Evolutionary conservation across 2,888 invertebrate species (phyloP).

Genomic region (Polymixis flavicincta): DNA sequence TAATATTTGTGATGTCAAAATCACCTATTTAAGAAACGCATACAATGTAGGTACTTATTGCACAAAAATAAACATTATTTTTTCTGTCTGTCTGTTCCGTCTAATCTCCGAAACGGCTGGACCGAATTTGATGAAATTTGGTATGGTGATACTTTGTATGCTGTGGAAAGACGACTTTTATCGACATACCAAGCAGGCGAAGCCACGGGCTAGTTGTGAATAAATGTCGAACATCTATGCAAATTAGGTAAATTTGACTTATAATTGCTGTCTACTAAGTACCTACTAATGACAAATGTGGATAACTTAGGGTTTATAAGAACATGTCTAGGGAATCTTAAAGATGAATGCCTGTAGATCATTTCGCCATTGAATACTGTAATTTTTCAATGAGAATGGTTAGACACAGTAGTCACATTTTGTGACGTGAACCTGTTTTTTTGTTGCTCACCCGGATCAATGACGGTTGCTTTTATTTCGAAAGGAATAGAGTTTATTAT

Average conservation of each 20-base stretch:
- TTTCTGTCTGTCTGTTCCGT: too few species aligned
- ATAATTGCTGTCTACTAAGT: not conserved
- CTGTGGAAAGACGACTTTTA: too few species aligned
- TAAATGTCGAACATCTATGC: not conserved
- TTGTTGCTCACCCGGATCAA: not conserved
- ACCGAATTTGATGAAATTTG: too few species aligned
- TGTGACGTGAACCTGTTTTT: not conserved
- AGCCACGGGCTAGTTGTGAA: not conserved
- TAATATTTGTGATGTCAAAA: too few species aligned
- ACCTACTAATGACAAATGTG: not conserved
- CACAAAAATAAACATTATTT: too few species aligned
- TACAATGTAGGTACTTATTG: too few species aligned
- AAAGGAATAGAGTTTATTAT: not conserved
- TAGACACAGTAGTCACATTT: not conserved
- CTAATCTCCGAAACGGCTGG: too few species aligned
- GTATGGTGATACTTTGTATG: too few species aligned
- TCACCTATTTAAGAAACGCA: too few species aligned
- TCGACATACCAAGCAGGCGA: too few species aligned
- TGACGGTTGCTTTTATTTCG: not conserved
- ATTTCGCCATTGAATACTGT: not conserved
- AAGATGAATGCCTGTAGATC: not conserved
- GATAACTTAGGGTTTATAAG: not conserved
- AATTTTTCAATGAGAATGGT: not conserved
- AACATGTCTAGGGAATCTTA: not conserved
- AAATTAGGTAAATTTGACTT: not conserved